Percentiles rank a stretch among this genome's conserved stretches.
Conservation (phyloP, 92 coral and sea anemone species). For the Epizoanthus ramosus region DNA sequence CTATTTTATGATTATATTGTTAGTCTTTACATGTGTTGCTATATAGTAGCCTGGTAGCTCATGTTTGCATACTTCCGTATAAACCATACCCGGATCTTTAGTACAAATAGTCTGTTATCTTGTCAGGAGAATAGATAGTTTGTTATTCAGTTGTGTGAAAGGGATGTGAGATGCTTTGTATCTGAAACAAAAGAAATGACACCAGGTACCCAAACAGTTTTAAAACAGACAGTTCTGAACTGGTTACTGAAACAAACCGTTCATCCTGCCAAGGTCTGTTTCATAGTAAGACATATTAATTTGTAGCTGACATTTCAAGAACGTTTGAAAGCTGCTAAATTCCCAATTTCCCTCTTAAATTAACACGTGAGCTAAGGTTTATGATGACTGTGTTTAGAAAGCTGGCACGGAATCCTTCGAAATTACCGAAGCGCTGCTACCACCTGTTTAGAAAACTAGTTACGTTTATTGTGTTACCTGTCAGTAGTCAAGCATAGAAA, state of each 20-base stretch:
- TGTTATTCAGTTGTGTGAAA: neutral
- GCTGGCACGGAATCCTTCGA: neutral
- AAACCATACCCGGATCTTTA: too few relatives aligned
- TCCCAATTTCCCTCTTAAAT: too few relatives aligned
- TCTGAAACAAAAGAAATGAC: conserved; percentile 13
- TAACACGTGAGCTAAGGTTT: neutral
- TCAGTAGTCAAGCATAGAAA: conserved; percentile 20
- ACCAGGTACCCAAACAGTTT: conserved; percentile 31
- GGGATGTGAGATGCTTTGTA: neutral
- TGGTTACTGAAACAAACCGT: neutral
- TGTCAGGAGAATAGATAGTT: neutral
- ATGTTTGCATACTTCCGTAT: too few relatives aligned
- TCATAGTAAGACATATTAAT: too few relatives aligned
- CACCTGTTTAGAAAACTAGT: neutral
- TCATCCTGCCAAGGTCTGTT: neutral
- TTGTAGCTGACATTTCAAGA: too few relatives aligned
- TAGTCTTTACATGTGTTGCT: too few relatives aligned
- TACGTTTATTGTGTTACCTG: neutral
- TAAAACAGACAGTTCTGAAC: neutral
- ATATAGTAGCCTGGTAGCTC: too few relatives aligned
- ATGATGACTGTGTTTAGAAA: neutral
- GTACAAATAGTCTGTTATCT: too few relatives aligned
- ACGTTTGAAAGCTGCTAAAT: too few relatives aligned
- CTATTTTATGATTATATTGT: too few relatives aligned
- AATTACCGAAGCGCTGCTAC: neutral